Conservation (phyloP, 2,888 invertebrate species). For the Timema cristinae region DNA sequence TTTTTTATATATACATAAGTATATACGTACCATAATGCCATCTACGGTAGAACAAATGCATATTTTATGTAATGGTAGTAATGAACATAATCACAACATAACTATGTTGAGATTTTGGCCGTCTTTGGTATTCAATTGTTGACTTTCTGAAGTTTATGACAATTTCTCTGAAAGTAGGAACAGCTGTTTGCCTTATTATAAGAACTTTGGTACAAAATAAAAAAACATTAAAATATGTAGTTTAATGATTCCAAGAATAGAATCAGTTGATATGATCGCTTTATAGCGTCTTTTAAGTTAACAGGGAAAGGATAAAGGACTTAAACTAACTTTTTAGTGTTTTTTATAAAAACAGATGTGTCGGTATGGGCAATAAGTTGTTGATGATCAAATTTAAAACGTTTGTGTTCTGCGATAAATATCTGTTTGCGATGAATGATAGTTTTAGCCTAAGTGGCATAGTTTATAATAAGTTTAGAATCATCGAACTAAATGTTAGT, state of each 20-base stretch:
- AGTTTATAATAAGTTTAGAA: background rate
- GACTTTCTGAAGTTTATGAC: background rate
- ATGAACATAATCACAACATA: background rate
- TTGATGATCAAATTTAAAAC: background rate
- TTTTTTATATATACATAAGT: background rate
- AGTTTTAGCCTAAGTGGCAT: background rate
- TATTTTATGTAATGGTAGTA: background rate
- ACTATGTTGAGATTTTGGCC: background rate
- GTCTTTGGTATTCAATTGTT: background rate
- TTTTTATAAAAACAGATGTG: background rate
- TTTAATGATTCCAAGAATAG: conserved; percentile 4
- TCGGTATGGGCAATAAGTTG: background rate
- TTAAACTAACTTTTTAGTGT: background rate
- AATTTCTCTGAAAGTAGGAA: background rate
- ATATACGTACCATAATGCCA: background rate
- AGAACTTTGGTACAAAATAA: background rate
- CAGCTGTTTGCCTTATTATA: background rate
- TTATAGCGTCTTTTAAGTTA: background rate
- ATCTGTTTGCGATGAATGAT: background rate
- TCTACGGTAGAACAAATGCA: background rate
- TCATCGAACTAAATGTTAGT: background rate
- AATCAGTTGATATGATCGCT: background rate
- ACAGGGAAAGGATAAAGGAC: background rate
- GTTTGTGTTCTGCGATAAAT: background rate
- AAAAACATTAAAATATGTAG: background rate